A percentile compares a stretch with the other conserved stretches of the same genome.
Evolutionary conservation across 1,140 invertebrate species (phyloP).

Genomic region (Calosoma granatense): DNA sequence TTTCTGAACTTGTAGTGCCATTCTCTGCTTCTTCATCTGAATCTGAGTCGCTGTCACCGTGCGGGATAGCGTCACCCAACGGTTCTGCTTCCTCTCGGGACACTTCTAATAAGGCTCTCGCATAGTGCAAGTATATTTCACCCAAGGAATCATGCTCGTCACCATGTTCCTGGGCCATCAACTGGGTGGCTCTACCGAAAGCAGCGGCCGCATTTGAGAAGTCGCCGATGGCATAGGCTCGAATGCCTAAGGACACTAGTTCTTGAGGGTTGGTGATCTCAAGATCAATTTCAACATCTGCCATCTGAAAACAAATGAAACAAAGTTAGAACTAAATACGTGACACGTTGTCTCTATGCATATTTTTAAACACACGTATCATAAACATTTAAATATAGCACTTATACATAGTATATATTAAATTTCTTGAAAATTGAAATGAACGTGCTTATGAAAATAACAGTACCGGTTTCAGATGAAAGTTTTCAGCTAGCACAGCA

Average conservation of each 20-base stretch:
- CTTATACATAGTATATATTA: too few relatives aligned
- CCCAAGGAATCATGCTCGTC: slow-evolving; percentile 64
- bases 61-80: slow-evolving; percentile 60
- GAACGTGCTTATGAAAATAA: too few relatives aligned
- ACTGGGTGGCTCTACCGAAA: slow-evolving; percentile 62
- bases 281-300: slow-evolving; percentile 37
- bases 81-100: slow-evolving; percentile 71
- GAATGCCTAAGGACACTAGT: slow-evolving; percentile 57
- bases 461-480: too few relatives aligned
- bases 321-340: too few relatives aligned
- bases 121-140: slow-evolving; percentile 60
- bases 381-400: too few relatives aligned
- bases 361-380: too few relatives aligned
- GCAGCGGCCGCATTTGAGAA: slow-evolving; percentile 63
- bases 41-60: slow-evolving; percentile 36
- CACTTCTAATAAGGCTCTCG: slow-evolving; percentile 65
- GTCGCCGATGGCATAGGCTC: slow-evolving; percentile 71
- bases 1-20: slow-evolving; percentile 23
- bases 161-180: slow-evolving; percentile 59
- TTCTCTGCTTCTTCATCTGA: slow-evolving; percentile 39
- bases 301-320: slow-evolving; percentile 46
- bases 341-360: too few relatives aligned
- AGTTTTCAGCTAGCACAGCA: too few relatives aligned
- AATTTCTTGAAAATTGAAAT: too few relatives aligned
- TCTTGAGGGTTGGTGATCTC: slow-evolving; percentile 41